phyloP scores from a whole-genome alignment of 1,140 invertebrate species.

The Calephelis nemesis region DNA sequence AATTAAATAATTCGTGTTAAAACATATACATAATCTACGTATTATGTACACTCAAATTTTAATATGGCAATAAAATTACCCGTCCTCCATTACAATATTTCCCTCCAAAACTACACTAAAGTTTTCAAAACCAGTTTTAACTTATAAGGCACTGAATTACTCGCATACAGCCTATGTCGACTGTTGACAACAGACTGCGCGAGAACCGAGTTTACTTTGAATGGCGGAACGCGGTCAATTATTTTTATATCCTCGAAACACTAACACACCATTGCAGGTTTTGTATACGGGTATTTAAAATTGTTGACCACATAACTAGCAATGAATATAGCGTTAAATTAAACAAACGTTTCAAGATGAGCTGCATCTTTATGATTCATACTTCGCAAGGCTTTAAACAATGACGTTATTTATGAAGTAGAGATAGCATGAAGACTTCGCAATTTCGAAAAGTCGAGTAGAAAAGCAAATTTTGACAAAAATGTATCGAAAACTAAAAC shows the following conservation, averaged over 20 bases:
- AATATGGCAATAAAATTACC: conserved; percentile 29
- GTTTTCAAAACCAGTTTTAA: conserved; percentile 16
- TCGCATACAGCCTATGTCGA: conserved; percentile 20
- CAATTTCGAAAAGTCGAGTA: no score
- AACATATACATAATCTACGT: conserved; percentile 25
- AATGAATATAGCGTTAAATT: background rate
- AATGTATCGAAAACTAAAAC: no score
- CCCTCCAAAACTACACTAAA: conserved; percentile 14
- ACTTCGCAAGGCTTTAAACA: background rate
- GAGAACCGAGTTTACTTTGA: background rate
- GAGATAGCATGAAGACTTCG: background rate
- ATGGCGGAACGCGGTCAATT: conserved; percentile 15
- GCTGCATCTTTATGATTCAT: conserved; percentile 9
- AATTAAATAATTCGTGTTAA: conserved; percentile 35
- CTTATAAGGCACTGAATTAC: conserved; percentile 20
- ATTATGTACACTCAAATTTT: background rate
- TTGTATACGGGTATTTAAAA: conserved; percentile 3
- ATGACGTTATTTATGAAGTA: conserved; percentile 13
- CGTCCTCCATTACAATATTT: conserved; percentile 29
- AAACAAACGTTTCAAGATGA: background rate
- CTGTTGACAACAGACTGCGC: conserved; percentile 20
- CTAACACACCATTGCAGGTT: background rate
- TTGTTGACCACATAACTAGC: background rate
- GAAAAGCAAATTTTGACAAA: no score
- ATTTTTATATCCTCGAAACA: background rate